Evolutionary conservation across 2,797 vertebrate genomes (phyloP).

Genomic region (Sebastes steindachneri): DNA sequence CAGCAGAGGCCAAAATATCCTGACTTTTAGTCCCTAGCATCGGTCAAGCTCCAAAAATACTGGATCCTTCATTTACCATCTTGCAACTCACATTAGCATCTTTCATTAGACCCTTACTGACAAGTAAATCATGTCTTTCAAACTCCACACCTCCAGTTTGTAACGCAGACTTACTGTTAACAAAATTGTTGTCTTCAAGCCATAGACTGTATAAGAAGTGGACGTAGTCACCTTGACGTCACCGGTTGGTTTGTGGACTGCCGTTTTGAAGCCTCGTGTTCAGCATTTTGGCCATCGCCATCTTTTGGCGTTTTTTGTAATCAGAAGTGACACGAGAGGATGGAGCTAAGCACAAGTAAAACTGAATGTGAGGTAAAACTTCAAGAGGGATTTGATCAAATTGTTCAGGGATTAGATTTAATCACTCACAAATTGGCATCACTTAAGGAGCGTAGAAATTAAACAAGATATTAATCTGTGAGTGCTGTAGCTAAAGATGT

Average conservation of each 20-base stretch:
- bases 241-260: fast-evolving
- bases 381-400: neutral
- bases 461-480: neutral
- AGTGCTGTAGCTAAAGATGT: neutral
- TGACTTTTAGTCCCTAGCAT: neutral
- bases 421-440: neutral
- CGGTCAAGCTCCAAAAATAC: neutral
- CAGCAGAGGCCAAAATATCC: neutral
- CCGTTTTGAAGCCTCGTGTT: fast-evolving
- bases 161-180: neutral
- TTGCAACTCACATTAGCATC: neutral
- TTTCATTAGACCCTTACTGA: neutral
- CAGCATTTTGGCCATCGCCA: fast-evolving
- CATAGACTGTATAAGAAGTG: neutral
- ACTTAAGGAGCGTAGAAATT: neutral
- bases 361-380: neutral
- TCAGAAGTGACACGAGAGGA: neutral
- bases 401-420: neutral
- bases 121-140: too few relatives aligned
- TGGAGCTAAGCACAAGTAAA: neutral
- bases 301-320: neutral
- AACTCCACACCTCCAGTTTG: neutral
- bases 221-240: fast-evolving
- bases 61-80: neutral
- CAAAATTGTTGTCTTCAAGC: neutral